Conservation (phyloP, 2,888 invertebrate genomes). For the Bellardia pandia region DNA sequence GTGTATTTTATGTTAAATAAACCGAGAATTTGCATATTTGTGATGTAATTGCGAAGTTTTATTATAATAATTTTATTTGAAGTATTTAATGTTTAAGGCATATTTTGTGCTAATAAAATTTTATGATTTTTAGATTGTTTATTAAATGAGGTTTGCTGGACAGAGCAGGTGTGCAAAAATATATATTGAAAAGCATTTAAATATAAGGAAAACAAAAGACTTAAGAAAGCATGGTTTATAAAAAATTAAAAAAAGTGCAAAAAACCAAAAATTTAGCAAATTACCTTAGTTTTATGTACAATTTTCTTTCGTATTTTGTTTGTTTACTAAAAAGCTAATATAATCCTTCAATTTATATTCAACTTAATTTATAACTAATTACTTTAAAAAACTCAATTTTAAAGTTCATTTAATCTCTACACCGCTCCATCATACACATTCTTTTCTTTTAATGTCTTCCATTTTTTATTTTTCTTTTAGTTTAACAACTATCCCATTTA, state of each 20-base stretch:
- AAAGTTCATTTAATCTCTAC: background rate
- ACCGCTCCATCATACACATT: constrained; percentile 6
- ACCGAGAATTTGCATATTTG: constrained; percentile 48
- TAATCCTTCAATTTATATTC: too few species aligned
- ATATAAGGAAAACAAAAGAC: constrained; percentile 27
- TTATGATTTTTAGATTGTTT: background rate
- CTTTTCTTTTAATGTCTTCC: constrained; percentile 11
- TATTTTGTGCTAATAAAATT: constrained; percentile 32
- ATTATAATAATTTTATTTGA: constrained; percentile 5
- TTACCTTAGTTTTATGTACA: too few species aligned
- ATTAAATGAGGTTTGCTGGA: background rate
- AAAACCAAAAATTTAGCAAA: background rate
- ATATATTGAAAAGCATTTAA: background rate
- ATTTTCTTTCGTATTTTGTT: too few species aligned
- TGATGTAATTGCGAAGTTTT: constrained; percentile 30
- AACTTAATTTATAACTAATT: too few species aligned
- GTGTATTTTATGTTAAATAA: background rate
- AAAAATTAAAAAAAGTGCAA: background rate
- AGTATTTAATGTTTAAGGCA: background rate
- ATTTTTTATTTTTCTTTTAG: constrained; percentile 34
- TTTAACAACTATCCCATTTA: background rate
- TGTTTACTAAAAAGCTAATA: too few species aligned
- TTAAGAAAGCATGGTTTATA: background rate
- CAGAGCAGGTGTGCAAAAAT: constrained; percentile 10
- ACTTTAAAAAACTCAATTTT: too few species aligned